Base-by-base conservation (phyloP, 2,797 vertebrate genomes). In the Coendou prehensilis region DNA sequence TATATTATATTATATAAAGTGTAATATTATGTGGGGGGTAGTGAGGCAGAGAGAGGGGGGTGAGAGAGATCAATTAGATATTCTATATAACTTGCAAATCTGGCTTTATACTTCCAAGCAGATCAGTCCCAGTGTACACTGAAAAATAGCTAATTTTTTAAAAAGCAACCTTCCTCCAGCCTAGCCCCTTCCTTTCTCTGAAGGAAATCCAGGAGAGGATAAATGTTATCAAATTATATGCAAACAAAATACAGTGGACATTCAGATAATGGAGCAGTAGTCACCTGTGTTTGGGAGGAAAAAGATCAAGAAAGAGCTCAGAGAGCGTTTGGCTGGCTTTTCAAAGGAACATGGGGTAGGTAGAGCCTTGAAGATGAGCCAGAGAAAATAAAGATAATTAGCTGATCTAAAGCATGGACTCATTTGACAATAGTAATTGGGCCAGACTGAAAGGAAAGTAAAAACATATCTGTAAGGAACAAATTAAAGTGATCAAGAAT, bases 331-430 rank as follows among this genome's bases (percentile, higher is more conserved):
- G 69, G 47, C 13, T 73, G 50, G n/a, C n/a, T 91, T 17, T 91
- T 89, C 57, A 91, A 64, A 63, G 54, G 71, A 89, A 79, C 9
- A 30, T 13, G 41, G 67, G 23, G 64, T 0, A 6, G 50, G 47
- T 4, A 63, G 50, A 92, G 33, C 92, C 50, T 6, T 85, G 37
- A 85, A 81, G 59, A 94, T 87, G 13, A 89, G 89, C 63, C 88
- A 63, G 64, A 79, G 5, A 56, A 94, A 85, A 94, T 76, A 86
- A 86, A 90, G 50, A 81, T 28, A 93, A 91, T 75, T 56, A 91
- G 28, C 41, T 90, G 61, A 54, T 64, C 59, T 92, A 64, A 82
- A 92, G 61, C 45, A 88, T 5, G 23, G 76, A 28, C 57, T 76
- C 63, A 56, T 56, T 11, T 95, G 67, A 87, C 75, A 92, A 54